Base-by-base conservation (phyloP, 2,797 vertebrate species). In the Poecile montanus region DNA sequence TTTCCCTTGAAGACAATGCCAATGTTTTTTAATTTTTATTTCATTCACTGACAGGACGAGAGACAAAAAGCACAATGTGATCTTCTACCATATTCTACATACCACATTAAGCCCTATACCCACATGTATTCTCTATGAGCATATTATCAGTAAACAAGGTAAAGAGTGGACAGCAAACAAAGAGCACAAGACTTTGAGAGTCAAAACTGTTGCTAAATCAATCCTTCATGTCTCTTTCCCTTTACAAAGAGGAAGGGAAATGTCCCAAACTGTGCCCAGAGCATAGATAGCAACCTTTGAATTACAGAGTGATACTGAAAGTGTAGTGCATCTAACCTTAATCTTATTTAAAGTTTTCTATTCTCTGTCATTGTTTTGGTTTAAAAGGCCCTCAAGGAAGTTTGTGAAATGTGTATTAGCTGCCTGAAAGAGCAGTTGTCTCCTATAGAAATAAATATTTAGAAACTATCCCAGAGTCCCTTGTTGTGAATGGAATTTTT, bases 11-110 rank as follows among this genome's bases (percentile, higher is more conserved):
- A 96, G 61, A 87, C 36, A 78, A 51, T 80, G 56, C 40, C 81
- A 88, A 40, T 67, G 73, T 27, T 34, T 93, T 93, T 93, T 91
- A 91, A 73, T 79, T 83, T 95, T 92, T 89, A 58, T 57, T 91
- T 94, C 16, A 32, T 74, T 76, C 34, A 45, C 70, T 81, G 61
- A 56, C 82, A 92, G 54, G 22, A 45, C 3, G 4, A 77, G 48
- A 67, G 30, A 77, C n/a, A 26, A 80, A 78, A 89, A 76, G 16
- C 12, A 4, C 10, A 8, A 30, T 25, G 47, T 61, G 32, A 73
- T 93, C 40, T 84, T 91, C 51, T 26, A 51, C 56, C 19, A 30
- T 38, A 72, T 44, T 84, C 71, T 74, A 56, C 57, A 53, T 76
- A 45, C 26, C 19, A 12, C 7, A 11, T 73, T 81, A 84, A 87